Conservation (phyloP, 2,113 vertebrate species). For the Salvelinus sp. region DNA sequence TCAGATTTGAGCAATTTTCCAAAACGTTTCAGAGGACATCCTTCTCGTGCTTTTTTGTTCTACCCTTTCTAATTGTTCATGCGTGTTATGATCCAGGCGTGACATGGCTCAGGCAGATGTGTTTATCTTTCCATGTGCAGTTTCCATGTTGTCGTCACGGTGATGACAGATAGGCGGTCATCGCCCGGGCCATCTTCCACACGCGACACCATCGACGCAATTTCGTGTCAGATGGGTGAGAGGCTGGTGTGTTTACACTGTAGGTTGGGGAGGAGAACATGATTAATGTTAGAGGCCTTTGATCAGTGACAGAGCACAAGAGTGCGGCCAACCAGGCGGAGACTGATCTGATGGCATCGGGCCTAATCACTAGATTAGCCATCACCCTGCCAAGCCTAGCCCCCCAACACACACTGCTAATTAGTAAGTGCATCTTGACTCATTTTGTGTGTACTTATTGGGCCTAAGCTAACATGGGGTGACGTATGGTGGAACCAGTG, state of each 20-base stretch:
- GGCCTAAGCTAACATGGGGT: conserved; percentile 17
- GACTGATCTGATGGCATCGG: conserved; percentile 47
- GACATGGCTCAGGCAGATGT: conserved; percentile 33
- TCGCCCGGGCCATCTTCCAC: neutral
- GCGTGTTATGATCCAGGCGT: conserved; percentile 24
- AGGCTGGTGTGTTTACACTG: conserved; percentile 10
- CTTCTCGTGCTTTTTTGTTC: conserved; percentile 24
- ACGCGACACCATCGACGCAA: neutral
- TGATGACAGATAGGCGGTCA: conserved; percentile 25
- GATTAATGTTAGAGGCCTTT: conserved; percentile 55
- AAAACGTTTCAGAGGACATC: conserved; percentile 8
- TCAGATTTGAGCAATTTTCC: neutral
- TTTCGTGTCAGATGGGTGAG: neutral
- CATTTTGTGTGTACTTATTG: neutral
- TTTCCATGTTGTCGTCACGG: conserved; percentile 39
- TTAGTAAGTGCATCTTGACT: conserved; percentile 33
- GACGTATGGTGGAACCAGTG: conserved; percentile 13
- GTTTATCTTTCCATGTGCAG: conserved; percentile 50
- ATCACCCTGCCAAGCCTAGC: conserved; percentile 20
- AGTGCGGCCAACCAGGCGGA: conserved; percentile 43
- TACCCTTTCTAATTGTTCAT: conserved; percentile 28
- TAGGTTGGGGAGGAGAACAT: conserved; percentile 15
- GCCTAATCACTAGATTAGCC: conserved; percentile 65
- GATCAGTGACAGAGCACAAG: conserved; percentile 40
- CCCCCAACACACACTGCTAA: conserved; percentile 37